Evolutionary conservation across 2,888 invertebrate genomes (phyloP), one percentile per base, ranked within the genome.

Genomic region (Andrena dorsata): DNA sequence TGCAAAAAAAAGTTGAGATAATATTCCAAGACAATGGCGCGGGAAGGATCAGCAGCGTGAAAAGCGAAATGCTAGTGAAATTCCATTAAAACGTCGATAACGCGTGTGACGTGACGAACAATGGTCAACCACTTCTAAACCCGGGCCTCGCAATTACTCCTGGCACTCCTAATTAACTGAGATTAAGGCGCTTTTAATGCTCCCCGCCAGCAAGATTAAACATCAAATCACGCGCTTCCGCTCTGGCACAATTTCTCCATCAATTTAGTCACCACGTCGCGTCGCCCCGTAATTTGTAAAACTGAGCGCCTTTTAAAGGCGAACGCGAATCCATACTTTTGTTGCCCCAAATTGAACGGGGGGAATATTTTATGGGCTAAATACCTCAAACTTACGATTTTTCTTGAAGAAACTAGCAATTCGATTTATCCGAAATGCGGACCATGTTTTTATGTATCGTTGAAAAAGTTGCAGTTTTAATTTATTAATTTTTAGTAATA

Each of bases 181-280:
- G 74, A 86, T 84, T 83, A 86, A 86, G 68, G 16, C 30, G 51
- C 70, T 79, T 79, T 71, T 80, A 80, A 60, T 51, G 65, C 60
- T 23, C 26, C 35, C 47, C 16, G 7, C 20, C 60, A n/a, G 65
- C 63, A 60, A 65, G 80, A 71, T 79, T 79, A 79, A 79, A 79
- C 80, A 66, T 80, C 64, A 51, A 65, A 65, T 79, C 60, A 65
- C 79, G 60, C 56, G 80, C 70, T 79, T 66, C 79, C 53, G 41
- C 30, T 58, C 28, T 26, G 51, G 51, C 58, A 53, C 60, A 58
- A 47, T 80, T 71, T 71, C 80, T 26, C 49, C 70, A 51, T 65
- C 70, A 70, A 70, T 80, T 79, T 80, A 80, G 49, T 53, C 69
- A 28, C 32, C 56, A 23, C n/a, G 35, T 20, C 56, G 69, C 28